These are phyloP conservation scores for Pollachius pollachius DNA, from an alignment of 2,113 vertebrate genomes.

Conservation along the genomic window DNA sequence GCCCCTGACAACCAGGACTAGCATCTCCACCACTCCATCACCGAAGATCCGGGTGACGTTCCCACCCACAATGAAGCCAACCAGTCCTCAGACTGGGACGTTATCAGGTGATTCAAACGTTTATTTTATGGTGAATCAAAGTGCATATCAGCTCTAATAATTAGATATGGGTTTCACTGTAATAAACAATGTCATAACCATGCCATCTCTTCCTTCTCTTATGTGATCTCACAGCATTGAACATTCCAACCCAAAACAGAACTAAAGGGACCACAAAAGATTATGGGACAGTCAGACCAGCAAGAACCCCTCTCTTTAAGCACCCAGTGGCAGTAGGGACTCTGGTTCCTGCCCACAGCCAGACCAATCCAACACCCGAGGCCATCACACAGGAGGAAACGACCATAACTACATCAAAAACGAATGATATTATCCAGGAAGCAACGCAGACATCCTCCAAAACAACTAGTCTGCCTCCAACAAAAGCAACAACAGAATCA, in stretches of 20 bases:
- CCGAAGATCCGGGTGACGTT: constrained; percentile 24
- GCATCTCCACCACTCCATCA: constrained; percentile 11
- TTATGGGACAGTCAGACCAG: constrained; percentile 19
- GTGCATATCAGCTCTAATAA: background rate
- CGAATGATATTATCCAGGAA: constrained; percentile 11
- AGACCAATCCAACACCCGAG: constrained; percentile 17
- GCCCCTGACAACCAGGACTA: constrained; percentile 25
- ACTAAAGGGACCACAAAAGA: constrained; percentile 15
- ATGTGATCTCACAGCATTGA: background rate
- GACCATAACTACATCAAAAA: constrained; percentile 17
- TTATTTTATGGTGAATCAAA: background rate
- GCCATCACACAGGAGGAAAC: constrained; percentile 26
- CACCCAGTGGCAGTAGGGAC: constrained; percentile 4
- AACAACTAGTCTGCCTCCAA: constrained; percentile 22
- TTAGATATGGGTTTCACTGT: background rate
- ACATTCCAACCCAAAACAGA: constrained; percentile 16
- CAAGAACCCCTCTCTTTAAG: constrained; percentile 6
- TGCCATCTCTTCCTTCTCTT: constrained; percentile 1
- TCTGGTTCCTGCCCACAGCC: constrained; percentile 13
- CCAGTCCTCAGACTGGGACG: constrained; percentile 11
- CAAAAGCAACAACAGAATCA: constrained; percentile 24
- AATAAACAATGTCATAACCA: background rate
- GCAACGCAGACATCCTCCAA: constrained; percentile 9
- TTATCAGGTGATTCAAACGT: constrained; percentile 46
- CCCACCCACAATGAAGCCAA: constrained; percentile 24